Evolutionary conservation across 2,797 vertebrate species (phyloP).

Genomic region (Fratercula arctica): DNA sequence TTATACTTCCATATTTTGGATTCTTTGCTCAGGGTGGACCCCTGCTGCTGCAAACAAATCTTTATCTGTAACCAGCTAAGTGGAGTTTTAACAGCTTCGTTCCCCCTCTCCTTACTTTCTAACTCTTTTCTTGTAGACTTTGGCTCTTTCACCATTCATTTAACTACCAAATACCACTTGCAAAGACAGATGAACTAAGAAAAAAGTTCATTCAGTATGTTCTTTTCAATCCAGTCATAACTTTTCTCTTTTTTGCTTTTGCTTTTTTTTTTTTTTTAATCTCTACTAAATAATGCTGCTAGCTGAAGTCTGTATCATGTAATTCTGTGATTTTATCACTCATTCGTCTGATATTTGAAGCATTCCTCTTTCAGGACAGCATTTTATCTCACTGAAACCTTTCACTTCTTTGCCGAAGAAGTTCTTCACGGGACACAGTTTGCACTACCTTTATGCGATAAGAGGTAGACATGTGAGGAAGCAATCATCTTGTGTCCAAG

Average conservation of each 20-base stretch:
- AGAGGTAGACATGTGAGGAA: not conserved
- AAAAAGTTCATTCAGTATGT: not conserved
- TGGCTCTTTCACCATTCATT: not conserved
- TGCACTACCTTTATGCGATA: not conserved
- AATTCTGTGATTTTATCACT: not conserved
- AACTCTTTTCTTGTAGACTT: not conserved
- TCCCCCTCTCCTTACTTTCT: not conserved
- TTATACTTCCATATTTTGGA: not conserved
- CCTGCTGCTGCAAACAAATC: not conserved
- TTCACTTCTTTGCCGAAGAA: not conserved
- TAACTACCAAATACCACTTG: not conserved
- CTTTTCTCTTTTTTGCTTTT: not conserved
- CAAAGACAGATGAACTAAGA: not conserved
- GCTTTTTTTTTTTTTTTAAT: not conserved
- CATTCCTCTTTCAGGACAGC: not conserved
- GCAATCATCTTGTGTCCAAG: not conserved
- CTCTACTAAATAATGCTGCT: not conserved
- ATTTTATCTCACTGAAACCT: not conserved
- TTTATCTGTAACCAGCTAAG: not conserved
- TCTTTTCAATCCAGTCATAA: not conserved
- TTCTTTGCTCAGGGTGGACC: not conserved
- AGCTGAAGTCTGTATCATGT: not conserved
- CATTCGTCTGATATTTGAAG: not conserved
- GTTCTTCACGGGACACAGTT: not conserved
- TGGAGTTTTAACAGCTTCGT: not conserved